phyloP scores from a whole-genome alignment of 2,797 vertebrate genomes.

The Micropoecilia bifurca region DNA sequence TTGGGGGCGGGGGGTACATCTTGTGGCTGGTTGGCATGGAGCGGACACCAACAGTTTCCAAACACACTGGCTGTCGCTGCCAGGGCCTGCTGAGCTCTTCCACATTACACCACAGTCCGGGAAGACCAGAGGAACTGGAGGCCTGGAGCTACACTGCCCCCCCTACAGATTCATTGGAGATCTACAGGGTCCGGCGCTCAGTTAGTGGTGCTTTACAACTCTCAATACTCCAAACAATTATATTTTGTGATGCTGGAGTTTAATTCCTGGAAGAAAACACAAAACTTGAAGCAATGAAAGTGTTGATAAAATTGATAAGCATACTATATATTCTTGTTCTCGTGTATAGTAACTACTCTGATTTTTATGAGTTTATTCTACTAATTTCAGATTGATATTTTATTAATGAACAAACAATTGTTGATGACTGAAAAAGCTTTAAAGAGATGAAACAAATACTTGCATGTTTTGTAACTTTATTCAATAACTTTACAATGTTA shows the following conservation, averaged over 20 bases:
- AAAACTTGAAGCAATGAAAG: constrained; percentile 11
- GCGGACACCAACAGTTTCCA: constrained; percentile 64
- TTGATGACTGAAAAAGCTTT: too few relatives aligned
- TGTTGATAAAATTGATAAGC: constrained; percentile 4
- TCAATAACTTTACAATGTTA: too few relatives aligned
- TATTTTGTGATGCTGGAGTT: constrained; percentile 21
- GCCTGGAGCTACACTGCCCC: constrained; percentile 51
- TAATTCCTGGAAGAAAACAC: constrained; percentile 34
- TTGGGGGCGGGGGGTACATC: constrained; percentile 31
- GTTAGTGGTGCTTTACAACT: constrained; percentile 61
- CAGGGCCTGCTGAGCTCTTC: constrained; percentile 65
- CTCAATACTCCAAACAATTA: constrained; percentile 74
- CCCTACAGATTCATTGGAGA: constrained; percentile 55
- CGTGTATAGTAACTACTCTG: not conserved
- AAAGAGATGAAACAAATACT: too few relatives aligned
- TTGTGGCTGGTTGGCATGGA: constrained; percentile 75
- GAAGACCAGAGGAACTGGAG: constrained; percentile 56
- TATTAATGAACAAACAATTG: too few relatives aligned
- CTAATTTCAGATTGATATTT: too few relatives aligned
- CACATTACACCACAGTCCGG: constrained; percentile 64
- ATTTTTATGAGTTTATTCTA: too few relatives aligned
- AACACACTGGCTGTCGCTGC: constrained; percentile 53
- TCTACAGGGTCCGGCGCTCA: constrained; percentile 57
- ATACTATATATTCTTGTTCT: not conserved
- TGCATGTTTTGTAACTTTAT: too few relatives aligned